Evolutionary conservation across 1,140 invertebrate species (phyloP), one percentile per base, ranked within the genome.

Genomic region (Dinoponera quadriceps): DNA sequence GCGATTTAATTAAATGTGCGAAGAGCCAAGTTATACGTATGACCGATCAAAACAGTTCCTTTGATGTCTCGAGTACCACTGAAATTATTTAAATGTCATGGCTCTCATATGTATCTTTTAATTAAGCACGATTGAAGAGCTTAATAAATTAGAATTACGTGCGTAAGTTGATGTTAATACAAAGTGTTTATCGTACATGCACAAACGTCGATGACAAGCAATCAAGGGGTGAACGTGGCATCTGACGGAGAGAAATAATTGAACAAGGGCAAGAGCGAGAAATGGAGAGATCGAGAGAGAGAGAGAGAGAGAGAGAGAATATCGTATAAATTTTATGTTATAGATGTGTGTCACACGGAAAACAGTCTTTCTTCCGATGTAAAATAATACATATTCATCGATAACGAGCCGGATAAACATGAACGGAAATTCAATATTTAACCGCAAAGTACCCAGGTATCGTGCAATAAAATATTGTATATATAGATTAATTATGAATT

Each of bases 51-150:
- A 74, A 65, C 66, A 71, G 49, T 33, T 33, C 13, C 84, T 77
- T 85, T 85, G 71, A 85, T 62, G 80, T 83, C 62, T 62, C 84
- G 69, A 82, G 78, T 74, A 48, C 18, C 55, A 62, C 5, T 18
- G 7, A 48, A 73, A 59, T 81, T 72, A 57, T 57, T 81, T 74
- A 66, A 84, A 78, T 57, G 69, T 69, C 63, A 29, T 44, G 14
- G 49, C 33, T 11, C 49, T 38, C 73, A 49, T 22, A 7, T 44
- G 11, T 44, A 80, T 80, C 65, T 71, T 80, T 80, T 69, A 57
- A 80, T 80, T 71, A 80, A 80, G 69, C 65, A 48, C 13, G 65
- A 71, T 71, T 14, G 57, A 44, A 80, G 44, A 20, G 51, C 33
- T 78, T 69, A 54, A 69, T 69, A 80, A 80, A 80, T 80, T 71